A percentile compares a stretch with the other conserved stretches of the same genome.
These are phyloP conservation scores for Metacarcinus magister DNA, from an alignment of 2,888 invertebrate genomes.

Conservation along the genomic window DNA sequence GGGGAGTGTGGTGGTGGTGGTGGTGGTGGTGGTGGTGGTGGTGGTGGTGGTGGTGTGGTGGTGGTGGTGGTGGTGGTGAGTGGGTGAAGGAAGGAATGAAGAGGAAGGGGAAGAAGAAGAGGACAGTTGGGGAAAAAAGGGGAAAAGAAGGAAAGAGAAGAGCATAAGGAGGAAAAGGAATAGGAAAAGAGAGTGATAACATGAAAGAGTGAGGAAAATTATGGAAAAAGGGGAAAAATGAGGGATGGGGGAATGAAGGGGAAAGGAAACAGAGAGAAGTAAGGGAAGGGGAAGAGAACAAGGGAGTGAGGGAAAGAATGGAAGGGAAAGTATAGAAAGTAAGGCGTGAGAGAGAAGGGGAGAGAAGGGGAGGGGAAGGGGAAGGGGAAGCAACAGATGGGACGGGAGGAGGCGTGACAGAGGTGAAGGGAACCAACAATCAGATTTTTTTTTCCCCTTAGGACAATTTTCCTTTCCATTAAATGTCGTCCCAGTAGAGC, in stretches of 20 bases:
- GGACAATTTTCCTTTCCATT: neutral
- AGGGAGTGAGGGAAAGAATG: neutral
- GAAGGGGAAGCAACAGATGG: neutral
- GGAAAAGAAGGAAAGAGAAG: neutral
- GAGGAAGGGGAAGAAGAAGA: neutral
- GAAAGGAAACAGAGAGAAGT: neutral
- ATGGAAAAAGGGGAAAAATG: neutral
- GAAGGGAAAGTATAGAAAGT: neutral
- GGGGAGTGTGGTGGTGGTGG: neutral
- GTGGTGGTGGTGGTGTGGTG: neutral
- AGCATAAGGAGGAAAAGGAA: neutral
- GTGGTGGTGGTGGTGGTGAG: constrained; percentile 6
- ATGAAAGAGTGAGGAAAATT: too few species aligned
- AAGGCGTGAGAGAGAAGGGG: too few species aligned
- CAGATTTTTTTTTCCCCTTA: neutral
- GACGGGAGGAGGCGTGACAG: neutral
- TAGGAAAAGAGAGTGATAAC: neutral
- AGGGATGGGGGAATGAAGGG: neutral
- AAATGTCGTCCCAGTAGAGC: neutral
- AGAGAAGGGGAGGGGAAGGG: neutral
- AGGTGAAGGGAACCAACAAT: neutral
- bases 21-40: neutral
- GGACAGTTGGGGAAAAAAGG: neutral
- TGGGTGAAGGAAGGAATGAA: neutral
- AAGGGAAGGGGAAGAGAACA: neutral